A percentile compares a stretch with the other conserved stretches of the same genome.
Evolutionary conservation across 2,888 invertebrate species (phyloP).

Genomic region (Epinotia bilunana): DNA sequence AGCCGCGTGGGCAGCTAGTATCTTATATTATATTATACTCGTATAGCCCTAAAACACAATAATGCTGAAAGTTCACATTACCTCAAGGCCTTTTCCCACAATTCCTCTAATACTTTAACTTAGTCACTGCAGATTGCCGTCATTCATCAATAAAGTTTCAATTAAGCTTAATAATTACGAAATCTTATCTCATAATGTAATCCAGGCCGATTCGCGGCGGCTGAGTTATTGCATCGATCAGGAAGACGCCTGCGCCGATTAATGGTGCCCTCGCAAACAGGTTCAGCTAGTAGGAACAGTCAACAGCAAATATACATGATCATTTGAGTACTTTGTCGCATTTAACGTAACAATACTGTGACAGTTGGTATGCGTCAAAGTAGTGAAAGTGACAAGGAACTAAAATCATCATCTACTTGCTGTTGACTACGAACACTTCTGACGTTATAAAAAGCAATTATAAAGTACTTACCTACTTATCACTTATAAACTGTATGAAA

Average conservation of each 20-base stretch:
- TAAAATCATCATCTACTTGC: too few relatives aligned
- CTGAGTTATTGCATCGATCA: conserved; percentile 30
- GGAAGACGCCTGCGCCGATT: conserved; percentile 24
- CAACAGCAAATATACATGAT: too few relatives aligned
- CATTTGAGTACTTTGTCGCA: too few relatives aligned
- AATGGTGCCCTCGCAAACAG: conserved; percentile 31
- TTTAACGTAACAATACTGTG: too few relatives aligned
- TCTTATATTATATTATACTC: too few relatives aligned
- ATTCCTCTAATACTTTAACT: neutral
- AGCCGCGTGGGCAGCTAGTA: too few relatives aligned
- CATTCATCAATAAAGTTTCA: conserved; percentile 25
- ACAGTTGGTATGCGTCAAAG: too few relatives aligned
- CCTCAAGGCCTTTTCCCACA: neutral
- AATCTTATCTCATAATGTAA: conserved; percentile 37
- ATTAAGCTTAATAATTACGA: conserved; percentile 28
- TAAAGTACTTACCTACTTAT: neutral
- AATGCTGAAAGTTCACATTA: too few relatives aligned
- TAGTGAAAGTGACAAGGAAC: too few relatives aligned
- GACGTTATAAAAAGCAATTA: neutral
- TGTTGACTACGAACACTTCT: neutral
- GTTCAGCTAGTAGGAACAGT: conserved; percentile 13
- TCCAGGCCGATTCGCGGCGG: conserved; percentile 35
- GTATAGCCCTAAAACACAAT: too few relatives aligned
- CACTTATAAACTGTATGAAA: too few relatives aligned
- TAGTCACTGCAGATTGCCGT: neutral